Evolutionary conservation across 2,797 vertebrate genomes (phyloP), one percentile per base, ranked within the genome.

Genomic region (Paguma larvata): DNA sequence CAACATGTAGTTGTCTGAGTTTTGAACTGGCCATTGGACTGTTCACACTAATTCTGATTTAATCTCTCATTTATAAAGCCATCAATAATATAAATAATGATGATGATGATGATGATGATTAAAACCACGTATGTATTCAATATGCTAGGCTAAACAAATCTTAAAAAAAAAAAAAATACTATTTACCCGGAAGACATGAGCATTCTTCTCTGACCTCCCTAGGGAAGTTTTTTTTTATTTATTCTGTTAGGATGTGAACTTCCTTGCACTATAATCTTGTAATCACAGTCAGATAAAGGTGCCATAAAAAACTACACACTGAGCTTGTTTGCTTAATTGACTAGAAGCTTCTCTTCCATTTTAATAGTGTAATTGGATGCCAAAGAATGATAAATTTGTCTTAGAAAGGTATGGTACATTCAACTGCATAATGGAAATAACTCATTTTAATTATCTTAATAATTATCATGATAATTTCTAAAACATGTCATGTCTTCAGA

Each of bases 251-350:
- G 89, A 78, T 4, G 21, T 89, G 62, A 97, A 82, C 32, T 89
- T 90, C 75, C 51, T 89, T 21, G 41, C 48, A 16, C 8, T 94
- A 38, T 85, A 89, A 68, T 97, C 98, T 96, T 96, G 41, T 95
- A 89, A 97, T 97, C 62, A 93, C 2, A 93, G 21, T 91, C 92
- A 88, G 89, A 90, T 93, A 68, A 97, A 80, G 68, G 2, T 89
- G 11, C n/a, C 59, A 97, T 94, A 93, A 95, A 93, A 89, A 96
- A 95, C 48, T 79, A 32, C 30, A 21, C 63, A 68, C 70, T 82
- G 51, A 78, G 5, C 83, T 97, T 98, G 9, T 87, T 97, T 98
- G 80, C 51, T 98, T 98, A 97, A 97, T 85, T 98, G 79, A 94
- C 73, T 98, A 77, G 68, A 92, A 98, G 93, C 14, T 88, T 63